Evolutionary conservation across 2,113 vertebrate species (phyloP).

Genomic region (Macheiramphus alcinus): DNA sequence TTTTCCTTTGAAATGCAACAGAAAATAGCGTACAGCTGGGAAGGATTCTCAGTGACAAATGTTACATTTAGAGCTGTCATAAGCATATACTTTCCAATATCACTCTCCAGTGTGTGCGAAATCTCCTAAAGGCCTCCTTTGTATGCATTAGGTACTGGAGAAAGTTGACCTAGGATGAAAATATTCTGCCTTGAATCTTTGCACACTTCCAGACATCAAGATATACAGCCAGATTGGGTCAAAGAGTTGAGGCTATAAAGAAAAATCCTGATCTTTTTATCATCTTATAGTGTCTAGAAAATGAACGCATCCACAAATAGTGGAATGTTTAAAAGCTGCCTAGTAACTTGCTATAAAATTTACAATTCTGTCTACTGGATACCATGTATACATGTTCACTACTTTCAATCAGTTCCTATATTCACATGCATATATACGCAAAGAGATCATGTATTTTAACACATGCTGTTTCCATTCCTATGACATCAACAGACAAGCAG

Average conservation of each 20-base stretch:
- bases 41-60: not conserved
- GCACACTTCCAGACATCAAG: not conserved
- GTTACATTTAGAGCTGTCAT: not conserved
- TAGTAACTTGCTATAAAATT: not conserved
- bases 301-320: not conserved
- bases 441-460: not conserved
- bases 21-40: not conserved
- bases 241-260: not conserved
- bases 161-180: not conserved
- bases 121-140: not conserved
- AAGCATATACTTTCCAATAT: not conserved
- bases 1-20: not conserved
- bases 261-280: not conserved
- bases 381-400: not conserved
- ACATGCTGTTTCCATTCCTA: not conserved
- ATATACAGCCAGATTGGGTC: not conserved
- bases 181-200: not conserved
- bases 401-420: not conserved
- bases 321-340: not conserved
- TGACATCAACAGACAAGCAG: not conserved
- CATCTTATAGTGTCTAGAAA: not conserved
- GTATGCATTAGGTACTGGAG: not conserved
- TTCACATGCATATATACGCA: rapidly evolving
- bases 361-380: not conserved
- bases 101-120: not conserved